Conservation (phyloP, 30 jellyfish, hydroid and myxozoan genomes). For the Turritopsis dohrnii region DNA sequence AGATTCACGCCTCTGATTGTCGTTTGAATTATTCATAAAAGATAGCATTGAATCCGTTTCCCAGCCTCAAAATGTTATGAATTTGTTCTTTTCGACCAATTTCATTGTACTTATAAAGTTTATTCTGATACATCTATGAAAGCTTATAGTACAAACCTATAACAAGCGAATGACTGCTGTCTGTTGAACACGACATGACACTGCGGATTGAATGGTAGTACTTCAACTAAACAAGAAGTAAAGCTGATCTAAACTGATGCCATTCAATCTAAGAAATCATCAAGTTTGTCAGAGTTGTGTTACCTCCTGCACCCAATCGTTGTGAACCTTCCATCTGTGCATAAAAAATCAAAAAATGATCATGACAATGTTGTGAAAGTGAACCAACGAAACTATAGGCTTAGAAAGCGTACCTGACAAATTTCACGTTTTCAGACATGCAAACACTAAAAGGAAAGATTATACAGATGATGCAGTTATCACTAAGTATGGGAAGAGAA, state of each 20-base stretch:
- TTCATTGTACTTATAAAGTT: too few species aligned
- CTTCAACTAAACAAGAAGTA: constrained; percentile 49
- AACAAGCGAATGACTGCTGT: constrained; percentile 65
- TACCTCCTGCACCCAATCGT: constrained; percentile 94
- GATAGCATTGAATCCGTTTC: too few species aligned
- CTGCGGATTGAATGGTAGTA: constrained; percentile 84
- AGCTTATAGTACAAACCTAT: constrained; percentile 89
- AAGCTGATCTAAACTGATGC: not conserved
- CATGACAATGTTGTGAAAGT: not conserved
- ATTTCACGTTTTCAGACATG: constrained; percentile 54
- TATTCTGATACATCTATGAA: too few species aligned
- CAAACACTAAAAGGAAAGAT: constrained; percentile 42
- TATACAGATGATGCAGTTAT: too few species aligned
- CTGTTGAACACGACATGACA: constrained; percentile 87
- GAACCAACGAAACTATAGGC: too few species aligned
- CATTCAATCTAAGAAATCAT: not conserved
- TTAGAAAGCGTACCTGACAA: constrained; percentile 53
- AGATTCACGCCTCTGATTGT: too few species aligned
- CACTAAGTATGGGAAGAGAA: too few species aligned
- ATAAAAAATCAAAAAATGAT: not conserved
- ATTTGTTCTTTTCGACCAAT: too few species aligned
- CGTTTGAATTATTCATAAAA: too few species aligned
- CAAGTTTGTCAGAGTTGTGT: not conserved
- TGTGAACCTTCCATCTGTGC: constrained; percentile 88
- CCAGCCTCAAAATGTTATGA: too few species aligned